Percentiles rank a stretch among this genome's conserved stretches.
Evolutionary conservation across 2,797 vertebrate species (phyloP).

Genomic region (Onychomys arenicola): DNA sequence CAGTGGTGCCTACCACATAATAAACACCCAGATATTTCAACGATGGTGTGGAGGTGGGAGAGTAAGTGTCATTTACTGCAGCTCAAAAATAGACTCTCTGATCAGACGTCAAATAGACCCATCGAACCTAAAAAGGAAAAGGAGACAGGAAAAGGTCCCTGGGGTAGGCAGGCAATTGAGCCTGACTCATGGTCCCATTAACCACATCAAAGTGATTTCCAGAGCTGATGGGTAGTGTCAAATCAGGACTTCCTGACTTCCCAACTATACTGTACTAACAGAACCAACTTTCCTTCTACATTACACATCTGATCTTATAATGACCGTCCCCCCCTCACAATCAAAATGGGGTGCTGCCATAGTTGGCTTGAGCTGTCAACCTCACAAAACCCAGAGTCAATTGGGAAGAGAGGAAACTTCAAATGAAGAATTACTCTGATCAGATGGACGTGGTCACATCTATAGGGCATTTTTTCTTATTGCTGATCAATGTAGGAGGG

Average conservation of each 20-base stretch:
- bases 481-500: not conserved
- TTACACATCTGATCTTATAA: not conserved
- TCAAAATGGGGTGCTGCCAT: not conserved
- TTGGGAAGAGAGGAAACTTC: not conserved
- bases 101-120: not conserved
- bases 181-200: not conserved
- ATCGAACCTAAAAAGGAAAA: not conserved
- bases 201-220: conserved; percentile 23
- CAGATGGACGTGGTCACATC: not conserved
- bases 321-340: not conserved
- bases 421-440: not conserved
- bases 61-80: not conserved
- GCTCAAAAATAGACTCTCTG: not conserved
- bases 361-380: not conserved
- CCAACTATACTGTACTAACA: not conserved
- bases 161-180: not conserved
- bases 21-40: not conserved
- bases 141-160: not conserved
- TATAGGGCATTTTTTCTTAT: no score
- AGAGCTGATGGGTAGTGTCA: not conserved
- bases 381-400: not conserved
- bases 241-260: not conserved
- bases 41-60: not conserved
- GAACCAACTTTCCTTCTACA: not conserved
- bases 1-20: not conserved